Evolutionary conservation across 2,888 invertebrate species (phyloP).

Genomic region (Tethea ocularis): DNA sequence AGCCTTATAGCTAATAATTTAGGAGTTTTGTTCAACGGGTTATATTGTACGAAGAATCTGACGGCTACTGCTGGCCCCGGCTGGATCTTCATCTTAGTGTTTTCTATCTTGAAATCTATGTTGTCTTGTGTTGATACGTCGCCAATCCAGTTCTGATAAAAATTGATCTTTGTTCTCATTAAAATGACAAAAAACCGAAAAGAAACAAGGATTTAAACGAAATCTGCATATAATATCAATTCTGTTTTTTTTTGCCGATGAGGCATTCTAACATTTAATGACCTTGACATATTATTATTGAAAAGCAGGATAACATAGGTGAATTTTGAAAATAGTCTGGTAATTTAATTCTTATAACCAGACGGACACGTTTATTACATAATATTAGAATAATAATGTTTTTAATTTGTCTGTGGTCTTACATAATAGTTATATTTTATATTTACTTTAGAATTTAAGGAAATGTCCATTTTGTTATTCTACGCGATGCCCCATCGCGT

Average conservation of each 20-base stretch:
- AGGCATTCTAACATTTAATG: background rate
- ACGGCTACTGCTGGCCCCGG: slow-evolving; percentile 82
- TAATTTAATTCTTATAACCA: background rate
- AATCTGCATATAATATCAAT: background rate
- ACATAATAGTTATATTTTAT: no score
- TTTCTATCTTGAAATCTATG: slow-evolving; percentile 83
- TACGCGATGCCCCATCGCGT: no score
- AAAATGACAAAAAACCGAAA: no score
- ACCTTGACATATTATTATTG: background rate
- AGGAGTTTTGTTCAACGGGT: slow-evolving; percentile 74
- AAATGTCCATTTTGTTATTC: no score
- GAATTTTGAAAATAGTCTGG: background rate
- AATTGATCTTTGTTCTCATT: no score
- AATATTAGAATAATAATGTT: no score
- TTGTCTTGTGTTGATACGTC: slow-evolving; percentile 84
- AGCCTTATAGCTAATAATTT: slow-evolving; percentile 76
- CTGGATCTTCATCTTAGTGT: slow-evolving; percentile 81
- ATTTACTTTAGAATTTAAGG: no score
- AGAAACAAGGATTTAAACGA: no score
- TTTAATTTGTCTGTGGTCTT: no score
- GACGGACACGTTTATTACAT: background rate
- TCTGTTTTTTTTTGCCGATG: background rate
- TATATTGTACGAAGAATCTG: slow-evolving; percentile 85
- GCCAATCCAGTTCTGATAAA: slow-evolving; percentile 85
- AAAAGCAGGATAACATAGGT: background rate